Evolutionary conservation across 2,888 invertebrate genomes (phyloP), one percentile per base, ranked within the genome.

Genomic region (Nudaria mundana): DNA sequence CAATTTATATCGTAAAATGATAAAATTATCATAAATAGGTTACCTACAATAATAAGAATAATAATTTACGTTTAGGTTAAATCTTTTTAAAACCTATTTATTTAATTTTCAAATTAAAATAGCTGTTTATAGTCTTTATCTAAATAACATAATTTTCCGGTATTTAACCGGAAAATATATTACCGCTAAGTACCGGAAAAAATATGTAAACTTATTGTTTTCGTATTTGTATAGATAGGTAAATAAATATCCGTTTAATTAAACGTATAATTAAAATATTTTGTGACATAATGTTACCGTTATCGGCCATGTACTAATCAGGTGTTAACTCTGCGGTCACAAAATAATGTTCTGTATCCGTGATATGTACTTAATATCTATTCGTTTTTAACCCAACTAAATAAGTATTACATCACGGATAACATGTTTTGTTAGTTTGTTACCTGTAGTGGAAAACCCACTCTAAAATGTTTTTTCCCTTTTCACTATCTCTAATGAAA

Each of bases 351-450:
- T 18, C 16, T 10, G 3, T 18, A 30, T 11, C 16, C 18, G 11
- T 16, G 12, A 6, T 6, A 14, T 13, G 8, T 28, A 13, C 14
- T 13, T 14, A 28, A 28, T 8, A 28, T 14, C 14, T 13, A 14
- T 28, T 8, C n/a, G 28, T 28, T 12, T 26, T 13, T 14, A 28
- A 14, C 28, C 28, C 14, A 28, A 28, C 14, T 28, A 28, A 15
- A 28, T 28, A n/a, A 15, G 14, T 46, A 34, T 28, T 28, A 28
- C 8, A 28, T 28, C 28, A 28, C 28, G 14, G 14, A 14, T 14
- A 28, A 28, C 7, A n/a, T n/a, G n/a, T 14, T 14, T 13, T 28
- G 14, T 28, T n/a, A 13, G 14, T 28, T 16, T 18, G 18, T 16
- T 30, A 11, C 7, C 14, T 18, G 7, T 14, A 7, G 5, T 13